A percentile compares a stretch with the other conserved stretches of the same genome.
These are phyloP conservation scores for Microhierax caerulescens DNA, from an alignment of 2,797 vertebrate genomes.

Conservation along the genomic window DNA sequence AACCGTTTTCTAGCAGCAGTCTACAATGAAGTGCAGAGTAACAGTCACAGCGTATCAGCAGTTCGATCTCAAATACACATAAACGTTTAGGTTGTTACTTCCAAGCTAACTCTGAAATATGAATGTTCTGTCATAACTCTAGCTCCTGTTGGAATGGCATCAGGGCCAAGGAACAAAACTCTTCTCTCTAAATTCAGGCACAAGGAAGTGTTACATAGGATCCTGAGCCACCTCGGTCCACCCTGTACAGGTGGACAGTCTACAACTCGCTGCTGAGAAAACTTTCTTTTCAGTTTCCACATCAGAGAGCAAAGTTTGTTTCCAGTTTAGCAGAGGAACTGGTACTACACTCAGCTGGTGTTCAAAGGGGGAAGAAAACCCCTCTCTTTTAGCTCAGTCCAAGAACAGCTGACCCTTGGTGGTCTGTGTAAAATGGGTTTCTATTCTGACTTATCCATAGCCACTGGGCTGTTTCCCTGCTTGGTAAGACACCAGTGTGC, in stretches of 20 bases:
- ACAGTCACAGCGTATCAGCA: not conserved
- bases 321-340: not conserved
- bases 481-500: not conserved
- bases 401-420: not conserved
- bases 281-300: not conserved
- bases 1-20: not conserved
- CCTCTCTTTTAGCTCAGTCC: not conserved
- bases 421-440: not conserved
- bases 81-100: not conserved
- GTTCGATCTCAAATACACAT: fast-evolving
- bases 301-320: not conserved
- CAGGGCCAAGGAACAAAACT: not conserved
- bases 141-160: not conserved
- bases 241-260: not conserved
- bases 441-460: not conserved
- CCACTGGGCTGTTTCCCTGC: not conserved
- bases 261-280: not conserved
- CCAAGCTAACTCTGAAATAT: not conserved
- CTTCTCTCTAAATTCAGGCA: not conserved
- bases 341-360: not conserved
- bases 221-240: not conserved
- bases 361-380: fast-evolving
- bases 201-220: not conserved
- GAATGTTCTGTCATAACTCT: not conserved
- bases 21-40: not conserved